phyloP scores from a whole-genome alignment of 2,888 invertebrate species.

The Limnephilus auricula region DNA sequence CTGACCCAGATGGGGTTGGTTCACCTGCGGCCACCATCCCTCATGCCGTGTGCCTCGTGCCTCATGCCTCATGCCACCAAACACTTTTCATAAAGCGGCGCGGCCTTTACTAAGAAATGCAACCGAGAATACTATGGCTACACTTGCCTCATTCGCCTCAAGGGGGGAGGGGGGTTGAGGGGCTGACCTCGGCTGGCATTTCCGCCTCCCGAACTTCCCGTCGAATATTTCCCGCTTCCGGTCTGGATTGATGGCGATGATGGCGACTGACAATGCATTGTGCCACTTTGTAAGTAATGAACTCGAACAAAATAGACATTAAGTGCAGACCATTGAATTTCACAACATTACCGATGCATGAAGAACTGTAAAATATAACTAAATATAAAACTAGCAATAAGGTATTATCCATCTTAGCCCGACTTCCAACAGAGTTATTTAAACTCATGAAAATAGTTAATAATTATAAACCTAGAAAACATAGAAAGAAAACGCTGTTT shows the following conservation, averaged over 20 bases:
- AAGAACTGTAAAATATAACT: not conserved
- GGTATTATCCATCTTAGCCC: not conserved
- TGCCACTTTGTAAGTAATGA: not conserved
- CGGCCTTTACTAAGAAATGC: constrained; percentile 50
- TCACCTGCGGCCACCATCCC: constrained; percentile 58
- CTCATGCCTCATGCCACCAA: constrained; percentile 50
- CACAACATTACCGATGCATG: not conserved
- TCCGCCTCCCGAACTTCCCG: not conserved
- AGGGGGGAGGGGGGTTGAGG: not conserved
- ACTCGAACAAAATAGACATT: not conserved
- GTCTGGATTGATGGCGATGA: not conserved
- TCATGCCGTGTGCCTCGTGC: constrained; percentile 45
- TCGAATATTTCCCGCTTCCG: constrained; percentile 17
- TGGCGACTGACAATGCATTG: not conserved
- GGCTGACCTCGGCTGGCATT: constrained; percentile 30
- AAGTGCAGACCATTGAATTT: not conserved
- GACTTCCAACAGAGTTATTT: not conserved
- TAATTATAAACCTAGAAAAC: not conserved
- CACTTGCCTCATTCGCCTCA: not conserved
- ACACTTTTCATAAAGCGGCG: constrained; percentile 41
- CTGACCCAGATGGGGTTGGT: constrained; percentile 65
- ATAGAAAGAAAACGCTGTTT: not conserved
- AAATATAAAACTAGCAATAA: too few relatives aligned
- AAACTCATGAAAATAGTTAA: not conserved
- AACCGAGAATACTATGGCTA: not conserved